Conservation (phyloP, 2,797 vertebrate species). For the Lates japonicus region DNA sequence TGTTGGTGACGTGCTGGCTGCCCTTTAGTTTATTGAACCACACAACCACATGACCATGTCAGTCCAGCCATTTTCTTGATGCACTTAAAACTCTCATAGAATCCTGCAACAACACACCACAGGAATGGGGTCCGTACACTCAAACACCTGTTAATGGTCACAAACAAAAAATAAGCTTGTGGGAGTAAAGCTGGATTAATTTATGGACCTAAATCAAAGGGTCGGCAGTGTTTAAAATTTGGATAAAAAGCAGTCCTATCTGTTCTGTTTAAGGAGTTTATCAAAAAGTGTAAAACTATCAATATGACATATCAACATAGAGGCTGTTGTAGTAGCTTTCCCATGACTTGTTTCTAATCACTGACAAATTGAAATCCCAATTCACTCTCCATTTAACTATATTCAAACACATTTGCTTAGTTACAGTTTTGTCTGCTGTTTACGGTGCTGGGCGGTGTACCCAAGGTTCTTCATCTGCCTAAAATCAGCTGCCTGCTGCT, state of each 20-base stretch:
- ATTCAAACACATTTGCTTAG: too few relatives aligned
- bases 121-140: neutral
- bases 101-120: neutral
- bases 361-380: too few relatives aligned
- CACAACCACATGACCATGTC: constrained; percentile 6
- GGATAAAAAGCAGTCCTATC: neutral
- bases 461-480: too few relatives aligned
- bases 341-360: too few relatives aligned
- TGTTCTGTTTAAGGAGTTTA: neutral
- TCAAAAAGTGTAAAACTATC: neutral
- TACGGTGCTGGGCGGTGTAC: too few relatives aligned
- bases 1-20: neutral
- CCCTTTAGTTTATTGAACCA: neutral
- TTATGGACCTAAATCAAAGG: neutral
- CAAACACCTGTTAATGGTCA: neutral
- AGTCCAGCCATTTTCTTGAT: constrained; percentile 22
- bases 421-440: too few relatives aligned
- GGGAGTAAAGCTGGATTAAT: neutral
- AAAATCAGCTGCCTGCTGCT: neutral
- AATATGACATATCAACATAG: too few relatives aligned
- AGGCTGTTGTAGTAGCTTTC: too few relatives aligned
- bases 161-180: neutral
- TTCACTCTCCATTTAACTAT: too few relatives aligned
- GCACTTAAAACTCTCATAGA: neutral
- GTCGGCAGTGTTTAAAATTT: too few relatives aligned